Conservation (phyloP, 1,140 invertebrate species). For the Leptestheria dahalacensis region DNA sequence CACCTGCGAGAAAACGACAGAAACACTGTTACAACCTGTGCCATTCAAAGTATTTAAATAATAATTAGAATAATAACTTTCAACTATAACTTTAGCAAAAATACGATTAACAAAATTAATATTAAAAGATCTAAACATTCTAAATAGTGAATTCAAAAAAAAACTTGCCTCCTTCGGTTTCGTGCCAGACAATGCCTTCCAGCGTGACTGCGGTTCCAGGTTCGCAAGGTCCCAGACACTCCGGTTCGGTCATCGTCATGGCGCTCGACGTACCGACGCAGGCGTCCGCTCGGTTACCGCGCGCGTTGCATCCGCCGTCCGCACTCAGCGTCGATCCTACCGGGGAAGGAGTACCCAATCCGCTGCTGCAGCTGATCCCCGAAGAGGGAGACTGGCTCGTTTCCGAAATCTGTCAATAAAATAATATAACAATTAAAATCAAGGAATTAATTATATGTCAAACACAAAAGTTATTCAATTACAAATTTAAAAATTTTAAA, state of each 20-base stretch:
- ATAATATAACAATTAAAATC: not conserved
- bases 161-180: conserved; percentile 81
- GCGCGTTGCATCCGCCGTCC: not conserved
- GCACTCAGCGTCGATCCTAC: not conserved
- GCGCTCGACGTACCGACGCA: conserved; percentile 64
- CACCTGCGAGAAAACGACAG: conserved; percentile 46
- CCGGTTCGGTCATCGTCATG: conserved; percentile 88
- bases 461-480: too few species aligned
- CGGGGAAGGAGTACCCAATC: not conserved
- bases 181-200: conserved; percentile 97
- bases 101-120: not conserved
- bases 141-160: not conserved
- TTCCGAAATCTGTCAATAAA: not conserved
- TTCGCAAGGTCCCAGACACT: conserved; percentile 84
- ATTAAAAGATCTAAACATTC: not conserved
- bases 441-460: too few species aligned
- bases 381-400: not conserved
- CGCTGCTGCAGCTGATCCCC: not conserved
- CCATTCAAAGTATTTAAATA: not conserved
- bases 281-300: conserved; percentile 50
- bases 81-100: not conserved
- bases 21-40: not conserved
- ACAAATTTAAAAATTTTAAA: too few species aligned
- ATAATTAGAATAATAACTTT: not conserved
- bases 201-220: conserved; percentile 94